A percentile compares a stretch with the other conserved stretches of the same genome.
These are phyloP conservation scores for Eidolon helvum DNA, from an alignment of 2,113 vertebrate genomes.

Conservation along the genomic window DNA sequence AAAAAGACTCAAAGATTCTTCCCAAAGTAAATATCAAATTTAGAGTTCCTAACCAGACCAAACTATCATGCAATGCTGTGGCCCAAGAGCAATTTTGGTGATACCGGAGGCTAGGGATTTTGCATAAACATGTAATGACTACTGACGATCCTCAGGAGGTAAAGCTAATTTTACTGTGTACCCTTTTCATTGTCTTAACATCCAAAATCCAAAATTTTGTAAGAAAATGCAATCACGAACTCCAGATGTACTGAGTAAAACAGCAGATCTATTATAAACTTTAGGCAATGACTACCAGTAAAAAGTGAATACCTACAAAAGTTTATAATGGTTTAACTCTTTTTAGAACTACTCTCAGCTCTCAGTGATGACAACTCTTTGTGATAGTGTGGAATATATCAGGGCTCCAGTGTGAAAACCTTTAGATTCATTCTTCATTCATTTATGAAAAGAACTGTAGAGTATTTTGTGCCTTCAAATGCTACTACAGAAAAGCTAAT, in stretches of 20 bases:
- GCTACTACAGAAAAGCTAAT: constrained; percentile 17
- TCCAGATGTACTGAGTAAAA: neutral
- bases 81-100: neutral
- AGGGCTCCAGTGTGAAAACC: neutral
- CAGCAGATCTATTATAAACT: neutral
- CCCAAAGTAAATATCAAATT: neutral
- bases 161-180: neutral
- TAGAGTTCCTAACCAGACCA: neutral
- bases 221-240: neutral
- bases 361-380: neutral
- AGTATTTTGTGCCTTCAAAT: neutral
- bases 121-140: neutral
- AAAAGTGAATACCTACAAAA: neutral
- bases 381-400: neutral
- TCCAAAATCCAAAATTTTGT: neutral
- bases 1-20: neutral
- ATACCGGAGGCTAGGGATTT: neutral
- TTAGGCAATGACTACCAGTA: neutral
- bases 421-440: neutral
- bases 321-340: neutral
- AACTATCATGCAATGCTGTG: neutral
- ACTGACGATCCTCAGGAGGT: neutral
- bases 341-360: neutral
- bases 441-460: neutral
- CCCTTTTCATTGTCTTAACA: neutral